These are phyloP conservation scores for Pristionchus fissidentatus DNA, from an alignment of 2,888 invertebrate species.

Conservation along the genomic window DNA sequence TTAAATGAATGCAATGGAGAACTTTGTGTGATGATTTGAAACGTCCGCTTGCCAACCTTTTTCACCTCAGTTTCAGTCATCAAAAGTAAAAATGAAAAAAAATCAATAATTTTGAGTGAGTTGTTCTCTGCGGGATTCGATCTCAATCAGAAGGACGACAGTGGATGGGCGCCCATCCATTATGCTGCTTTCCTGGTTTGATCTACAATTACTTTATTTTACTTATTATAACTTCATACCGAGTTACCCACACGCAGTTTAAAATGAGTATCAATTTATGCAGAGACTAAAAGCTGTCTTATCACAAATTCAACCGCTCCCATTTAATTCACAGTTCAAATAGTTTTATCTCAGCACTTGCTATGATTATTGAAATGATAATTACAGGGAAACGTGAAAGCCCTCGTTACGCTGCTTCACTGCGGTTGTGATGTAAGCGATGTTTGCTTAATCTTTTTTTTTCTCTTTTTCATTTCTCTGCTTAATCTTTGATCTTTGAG, in stretches of 20 bases:
- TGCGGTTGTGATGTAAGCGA: slow-evolving; percentile 15
- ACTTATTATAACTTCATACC: no score
- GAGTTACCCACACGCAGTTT: no score
- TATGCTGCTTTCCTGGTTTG: slow-evolving; percentile 29
- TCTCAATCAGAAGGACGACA: slow-evolving; percentile 13
- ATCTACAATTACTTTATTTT: no score
- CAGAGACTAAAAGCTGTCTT: no score
- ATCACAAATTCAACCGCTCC: no score
- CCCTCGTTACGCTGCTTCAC: neutral
- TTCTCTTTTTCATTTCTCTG: no score
- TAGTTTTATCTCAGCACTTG: neutral
- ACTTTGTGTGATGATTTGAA: no score
- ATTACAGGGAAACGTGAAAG: neutral
- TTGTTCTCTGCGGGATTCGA: slow-evolving; percentile 18
- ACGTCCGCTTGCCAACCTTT: no score
- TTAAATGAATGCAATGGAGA: neutral
- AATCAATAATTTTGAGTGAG: neutral
- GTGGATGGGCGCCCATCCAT: slow-evolving; percentile 29
- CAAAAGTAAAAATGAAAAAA: neutral
- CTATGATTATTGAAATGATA: neutral
- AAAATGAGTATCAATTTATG: no score
- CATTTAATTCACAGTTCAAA: neutral
- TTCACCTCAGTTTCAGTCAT: neutral
- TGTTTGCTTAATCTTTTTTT: neutral
- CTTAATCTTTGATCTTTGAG: slow-evolving; percentile 10